These are phyloP conservation scores for Pterocles burchelli DNA, from an alignment of 2,113 vertebrate genomes.

Conservation along the genomic window DNA sequence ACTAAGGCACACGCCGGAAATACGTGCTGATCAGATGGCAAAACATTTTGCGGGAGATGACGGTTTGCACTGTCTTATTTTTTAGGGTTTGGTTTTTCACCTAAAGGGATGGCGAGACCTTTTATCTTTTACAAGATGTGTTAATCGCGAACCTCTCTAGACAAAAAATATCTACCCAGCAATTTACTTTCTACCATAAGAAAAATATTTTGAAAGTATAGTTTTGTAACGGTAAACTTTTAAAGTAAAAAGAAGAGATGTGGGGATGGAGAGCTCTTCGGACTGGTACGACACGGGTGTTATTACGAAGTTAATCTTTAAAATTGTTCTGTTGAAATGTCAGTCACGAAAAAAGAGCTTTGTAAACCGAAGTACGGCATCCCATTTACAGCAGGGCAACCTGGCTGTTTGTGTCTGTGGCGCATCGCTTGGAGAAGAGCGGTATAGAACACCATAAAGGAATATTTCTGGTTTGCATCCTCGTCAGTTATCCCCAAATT, in stretches of 20 bases:
- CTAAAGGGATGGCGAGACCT: background rate
- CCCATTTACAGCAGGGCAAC: background rate
- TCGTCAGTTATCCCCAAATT: constrained; percentile 10
- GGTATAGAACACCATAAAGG: background rate
- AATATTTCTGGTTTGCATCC: background rate
- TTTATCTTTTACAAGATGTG: background rate
- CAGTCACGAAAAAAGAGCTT: background rate
- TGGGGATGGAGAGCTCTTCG: background rate
- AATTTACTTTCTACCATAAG: background rate
- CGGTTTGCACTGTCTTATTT: background rate
- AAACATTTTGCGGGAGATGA: background rate
- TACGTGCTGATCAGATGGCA: background rate
- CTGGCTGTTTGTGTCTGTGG: background rate
- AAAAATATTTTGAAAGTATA: background rate
- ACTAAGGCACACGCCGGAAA: background rate
- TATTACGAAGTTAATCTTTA: background rate
- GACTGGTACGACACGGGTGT: background rate
- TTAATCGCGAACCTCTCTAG: background rate
- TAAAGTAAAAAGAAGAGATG: background rate
- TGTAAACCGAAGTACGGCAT: background rate
- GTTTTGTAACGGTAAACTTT: background rate
- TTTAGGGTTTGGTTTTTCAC: background rate
- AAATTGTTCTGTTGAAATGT: background rate
- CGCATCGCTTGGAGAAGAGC: background rate
- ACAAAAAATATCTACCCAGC: background rate